Base-by-base conservation (phyloP, 2,113 vertebrate genomes). In the Anseranas semipalmata region DNA sequence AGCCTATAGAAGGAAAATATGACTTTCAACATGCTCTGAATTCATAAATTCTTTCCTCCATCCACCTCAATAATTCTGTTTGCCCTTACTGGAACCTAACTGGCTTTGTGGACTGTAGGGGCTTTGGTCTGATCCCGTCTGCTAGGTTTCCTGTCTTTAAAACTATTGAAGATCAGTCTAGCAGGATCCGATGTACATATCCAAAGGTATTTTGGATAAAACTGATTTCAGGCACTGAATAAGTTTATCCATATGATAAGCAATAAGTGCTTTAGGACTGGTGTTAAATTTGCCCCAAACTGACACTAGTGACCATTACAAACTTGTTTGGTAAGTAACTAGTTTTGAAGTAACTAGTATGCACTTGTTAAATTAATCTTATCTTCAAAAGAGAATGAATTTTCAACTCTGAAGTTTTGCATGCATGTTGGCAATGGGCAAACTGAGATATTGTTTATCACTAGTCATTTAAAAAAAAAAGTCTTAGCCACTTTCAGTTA, bases 1-100 rank as follows among this genome's bases (percentile, higher is more conserved):
- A 81, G 22, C 22, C 8, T 53, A 4, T 28, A 13, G 65, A 77
- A 70, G 41, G 33, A 56, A 66, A 85, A 68, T 11, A 59, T 3
- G 7, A 33, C 9, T 73, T 83, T 39, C 20, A 53, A 7, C 0
- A 0, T 27, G 5, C 6, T 89, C 63, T 63, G 43, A 67, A 35
- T n/a, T 70, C 52, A 9, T 70, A 66, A 82, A n/a, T 32, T 60
- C 65, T 95, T 73, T 5, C 25, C 73, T 87, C 33, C 6, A 2
- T 56, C 25, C 3, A 5, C 24, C 9, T 10, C 30, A 13, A 15
- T 60, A 62, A 62, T 53, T 74, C 7, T 70, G 14, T 45, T 71
- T 78, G 39, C 7, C 14, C 5, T 65, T 87, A 37, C 35, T 45
- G 35, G 18, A 73, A 73, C 30, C 1, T 4, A 32, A 19, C 22